A percentile compares a stretch with the other conserved stretches of the same genome.
Evolutionary conservation across 2,113 vertebrate genomes (phyloP).

Genomic region (Copsychus sechellarum): DNA sequence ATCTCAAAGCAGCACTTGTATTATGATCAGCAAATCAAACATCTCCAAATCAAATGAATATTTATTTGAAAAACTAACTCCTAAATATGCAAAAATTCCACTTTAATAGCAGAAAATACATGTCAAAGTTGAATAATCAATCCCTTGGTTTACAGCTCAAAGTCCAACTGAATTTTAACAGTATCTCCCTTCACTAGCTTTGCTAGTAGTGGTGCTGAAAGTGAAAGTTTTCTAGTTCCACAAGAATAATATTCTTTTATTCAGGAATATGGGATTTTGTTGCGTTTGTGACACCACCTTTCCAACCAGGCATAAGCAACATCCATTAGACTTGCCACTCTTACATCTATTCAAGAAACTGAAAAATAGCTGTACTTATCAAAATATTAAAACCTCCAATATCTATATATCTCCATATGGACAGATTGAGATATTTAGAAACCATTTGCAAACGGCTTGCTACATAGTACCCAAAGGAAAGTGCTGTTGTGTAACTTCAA

Average conservation of each 20-base stretch:
- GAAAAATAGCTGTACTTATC: neutral
- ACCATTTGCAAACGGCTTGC: neutral
- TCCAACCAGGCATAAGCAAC: neutral
- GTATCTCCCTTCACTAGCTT: neutral
- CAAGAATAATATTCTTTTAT: neutral
- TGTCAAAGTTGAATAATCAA: neutral
- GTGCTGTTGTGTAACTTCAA: neutral
- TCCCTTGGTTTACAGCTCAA: neutral
- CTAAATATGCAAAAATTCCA: neutral
- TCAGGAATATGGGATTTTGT: neutral
- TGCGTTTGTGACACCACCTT: neutral
- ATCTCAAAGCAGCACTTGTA: neutral
- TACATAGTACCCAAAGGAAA: neutral
- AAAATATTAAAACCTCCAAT: neutral
- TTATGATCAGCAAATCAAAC: neutral
- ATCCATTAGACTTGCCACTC: neutral
- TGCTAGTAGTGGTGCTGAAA: neutral
- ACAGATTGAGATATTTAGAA: neutral
- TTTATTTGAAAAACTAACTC: neutral
- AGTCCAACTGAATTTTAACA: neutral
- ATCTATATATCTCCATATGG: rapidly evolving
- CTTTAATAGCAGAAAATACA: neutral
- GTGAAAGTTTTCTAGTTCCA: neutral
- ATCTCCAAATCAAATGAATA: neutral
- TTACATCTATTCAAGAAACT: rapidly evolving